These are phyloP conservation scores for Stenoptilia bipunctidactyla DNA, from an alignment of 2,888 invertebrate species.

Conservation along the genomic window DNA sequence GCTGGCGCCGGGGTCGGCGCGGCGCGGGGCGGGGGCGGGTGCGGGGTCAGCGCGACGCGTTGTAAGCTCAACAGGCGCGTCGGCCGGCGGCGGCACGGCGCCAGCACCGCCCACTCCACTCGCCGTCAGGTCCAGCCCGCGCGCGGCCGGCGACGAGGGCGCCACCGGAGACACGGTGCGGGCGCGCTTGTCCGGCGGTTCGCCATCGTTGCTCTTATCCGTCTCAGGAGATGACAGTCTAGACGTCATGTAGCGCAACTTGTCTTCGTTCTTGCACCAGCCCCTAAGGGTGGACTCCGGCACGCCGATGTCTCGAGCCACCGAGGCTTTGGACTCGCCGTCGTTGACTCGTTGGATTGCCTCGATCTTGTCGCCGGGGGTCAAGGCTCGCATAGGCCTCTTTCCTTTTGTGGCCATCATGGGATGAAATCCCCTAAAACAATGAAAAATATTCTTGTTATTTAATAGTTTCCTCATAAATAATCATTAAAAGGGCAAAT, in stretches of 20 bases:
- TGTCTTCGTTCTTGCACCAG: constrained; percentile 90
- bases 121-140: constrained; percentile 55
- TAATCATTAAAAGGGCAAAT: too few species aligned
- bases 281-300: constrained; percentile 89
- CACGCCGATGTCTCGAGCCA: constrained; percentile 87
- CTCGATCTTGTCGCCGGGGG: constrained; percentile 83
- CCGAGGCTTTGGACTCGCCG: constrained; percentile 88
- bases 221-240: constrained; percentile 80
- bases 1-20: constrained; percentile 55
- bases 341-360: constrained; percentile 87
- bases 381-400: constrained; percentile 82
- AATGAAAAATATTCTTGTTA: too few species aligned
- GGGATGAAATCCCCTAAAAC: constrained; percentile 48
- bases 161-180: constrained; percentile 50
- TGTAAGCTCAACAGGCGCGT: constrained; percentile 47
- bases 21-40: constrained; percentile 44
- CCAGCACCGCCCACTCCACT: constrained; percentile 20
- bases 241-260: constrained; percentile 76
- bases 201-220: constrained; percentile 68
- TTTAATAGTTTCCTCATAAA: too few species aligned
- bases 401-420: constrained; percentile 80
- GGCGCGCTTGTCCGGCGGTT: constrained; percentile 54
- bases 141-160: constrained; percentile 33
- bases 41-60: constrained; percentile 48
- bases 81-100: constrained; percentile 18